Evolutionary conservation across 2,888 invertebrate species (phyloP).

Genomic region (Linnaemya vulpina): DNA sequence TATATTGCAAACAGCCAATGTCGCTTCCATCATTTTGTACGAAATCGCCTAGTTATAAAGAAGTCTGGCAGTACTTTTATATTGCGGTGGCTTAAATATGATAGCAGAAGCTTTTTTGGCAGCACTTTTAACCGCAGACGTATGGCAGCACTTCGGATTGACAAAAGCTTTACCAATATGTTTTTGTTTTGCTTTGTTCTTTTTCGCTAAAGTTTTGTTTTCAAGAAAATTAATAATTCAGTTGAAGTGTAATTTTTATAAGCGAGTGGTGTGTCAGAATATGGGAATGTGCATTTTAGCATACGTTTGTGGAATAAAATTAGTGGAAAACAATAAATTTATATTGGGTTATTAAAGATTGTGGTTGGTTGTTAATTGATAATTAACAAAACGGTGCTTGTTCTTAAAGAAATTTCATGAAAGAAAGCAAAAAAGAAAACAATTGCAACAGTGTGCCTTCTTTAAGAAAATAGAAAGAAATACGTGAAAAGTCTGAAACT

Average conservation of each 20-base stretch:
- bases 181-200: conserved; percentile 17
- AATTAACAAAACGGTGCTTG: not conserved
- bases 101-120: not conserved
- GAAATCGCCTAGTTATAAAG: not conserved
- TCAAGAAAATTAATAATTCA: conserved; percentile 32
- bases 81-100: not conserved
- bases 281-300: not conserved
- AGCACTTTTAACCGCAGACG: not conserved
- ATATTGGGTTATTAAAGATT: no score
- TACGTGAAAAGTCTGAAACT: not conserved
- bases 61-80: not conserved
- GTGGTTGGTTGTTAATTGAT: no score
- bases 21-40: no score
- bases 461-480: conserved; percentile 8
- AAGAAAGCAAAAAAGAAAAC: conserved; percentile 13
- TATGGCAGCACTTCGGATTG: not conserved
- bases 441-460: conserved; percentile 13
- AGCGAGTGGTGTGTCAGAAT: not conserved
- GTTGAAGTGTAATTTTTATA: conserved; percentile 30
- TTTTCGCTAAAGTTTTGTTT: conserved; percentile 6
- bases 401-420: not conserved
- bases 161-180: conserved; percentile 18
- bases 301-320: not conserved
- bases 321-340: not conserved
- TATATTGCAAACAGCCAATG: no score